phyloP scores from a whole-genome alignment of 2,888 invertebrate species.

The Hirtodrosophila alboralis region DNA sequence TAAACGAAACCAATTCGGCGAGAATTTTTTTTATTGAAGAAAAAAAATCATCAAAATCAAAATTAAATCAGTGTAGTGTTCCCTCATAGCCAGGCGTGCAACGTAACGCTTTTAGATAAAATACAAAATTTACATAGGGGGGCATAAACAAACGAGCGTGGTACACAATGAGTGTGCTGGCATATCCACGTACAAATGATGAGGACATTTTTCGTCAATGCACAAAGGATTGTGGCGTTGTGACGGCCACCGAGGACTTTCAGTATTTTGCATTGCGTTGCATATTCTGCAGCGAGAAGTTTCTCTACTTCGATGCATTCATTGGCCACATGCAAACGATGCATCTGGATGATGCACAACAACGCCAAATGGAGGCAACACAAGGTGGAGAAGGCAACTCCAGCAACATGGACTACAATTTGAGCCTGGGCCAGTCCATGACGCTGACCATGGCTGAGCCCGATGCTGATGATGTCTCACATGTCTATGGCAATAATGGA shows the following conservation, averaged over 20 bases:
- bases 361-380: neutral
- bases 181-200: constrained; percentile 80
- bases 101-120: constrained; percentile 29
- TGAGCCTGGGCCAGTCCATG: constrained; percentile 36
- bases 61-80: constrained; percentile 42
- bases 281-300: constrained; percentile 77
- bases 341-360: constrained; percentile 54
- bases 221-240: constrained; percentile 81
- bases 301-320: constrained; percentile 81
- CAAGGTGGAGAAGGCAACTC: too few relatives aligned
- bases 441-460: constrained; percentile 33
- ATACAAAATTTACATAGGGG: constrained; percentile 19
- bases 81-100: constrained; percentile 27
- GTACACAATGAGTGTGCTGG: constrained; percentile 77
- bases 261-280: constrained; percentile 80
- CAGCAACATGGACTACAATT: constrained; percentile 8
- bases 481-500: constrained; percentile 33
- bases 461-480: constrained; percentile 24
- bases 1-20: constrained; percentile 66
- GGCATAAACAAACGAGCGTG: constrained; percentile 33
- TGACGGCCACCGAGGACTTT: constrained; percentile 80
- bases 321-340: constrained; percentile 80
- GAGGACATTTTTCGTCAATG: constrained; percentile 80
- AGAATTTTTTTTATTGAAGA: constrained; percentile 55
- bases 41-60: constrained; percentile 38